Conservation (phyloP, 2,113 vertebrate genomes). For the Chionis minor region DNA sequence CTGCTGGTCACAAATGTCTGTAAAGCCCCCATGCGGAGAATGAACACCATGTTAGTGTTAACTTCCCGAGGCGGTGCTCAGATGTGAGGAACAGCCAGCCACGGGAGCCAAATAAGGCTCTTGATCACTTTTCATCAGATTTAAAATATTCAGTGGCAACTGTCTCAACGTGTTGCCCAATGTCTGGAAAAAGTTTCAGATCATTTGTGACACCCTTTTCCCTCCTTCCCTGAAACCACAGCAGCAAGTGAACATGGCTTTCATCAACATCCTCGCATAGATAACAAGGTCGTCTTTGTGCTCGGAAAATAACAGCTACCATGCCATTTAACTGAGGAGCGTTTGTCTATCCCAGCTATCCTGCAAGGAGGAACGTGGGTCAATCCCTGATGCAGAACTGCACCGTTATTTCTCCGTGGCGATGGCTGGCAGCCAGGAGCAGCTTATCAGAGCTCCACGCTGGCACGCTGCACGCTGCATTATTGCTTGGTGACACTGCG, state of each 20-base stretch:
- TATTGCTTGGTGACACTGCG: neutral
- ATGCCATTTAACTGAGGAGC: neutral
- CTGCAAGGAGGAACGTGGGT: constrained; percentile 38
- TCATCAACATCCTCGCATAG: neutral
- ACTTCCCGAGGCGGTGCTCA: neutral
- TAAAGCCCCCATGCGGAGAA: neutral
- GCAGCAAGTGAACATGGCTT: neutral
- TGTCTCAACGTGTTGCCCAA: neutral
- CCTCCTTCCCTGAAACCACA: neutral
- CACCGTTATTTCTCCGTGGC: neutral
- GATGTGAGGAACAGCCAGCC: neutral
- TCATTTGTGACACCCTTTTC: neutral
- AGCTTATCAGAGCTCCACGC: neutral
- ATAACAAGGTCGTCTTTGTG: constrained; percentile 38
- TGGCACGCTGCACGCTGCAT: neutral
- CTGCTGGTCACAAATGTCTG: neutral
- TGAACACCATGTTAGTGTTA: neutral
- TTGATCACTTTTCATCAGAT: neutral
- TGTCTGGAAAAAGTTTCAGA: neutral
- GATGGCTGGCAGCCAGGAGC: constrained; percentile 16
- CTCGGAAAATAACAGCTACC: neutral
- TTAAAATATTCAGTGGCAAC: neutral
- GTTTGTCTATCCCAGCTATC: constrained; percentile 1
- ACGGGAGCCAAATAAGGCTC: neutral
- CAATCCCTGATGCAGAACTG: constrained; percentile 22